phyloP scores from a whole-genome alignment of 2,888 invertebrate genomes.

The Mongoloraphidia duomilia region DNA sequence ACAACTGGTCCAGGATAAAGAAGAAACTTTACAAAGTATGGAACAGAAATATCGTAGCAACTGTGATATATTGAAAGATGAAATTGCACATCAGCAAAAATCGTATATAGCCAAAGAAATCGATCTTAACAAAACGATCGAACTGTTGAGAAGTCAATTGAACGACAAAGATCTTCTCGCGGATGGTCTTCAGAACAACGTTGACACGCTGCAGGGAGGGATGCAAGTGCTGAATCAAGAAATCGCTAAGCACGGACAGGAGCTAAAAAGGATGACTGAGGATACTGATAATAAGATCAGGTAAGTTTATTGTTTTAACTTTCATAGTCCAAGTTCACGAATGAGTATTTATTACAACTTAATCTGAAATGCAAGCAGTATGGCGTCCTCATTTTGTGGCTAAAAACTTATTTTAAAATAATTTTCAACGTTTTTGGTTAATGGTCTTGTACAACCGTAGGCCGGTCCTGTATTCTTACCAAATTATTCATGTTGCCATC shows the following conservation, averaged over 20 bases:
- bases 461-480: too few relatives aligned
- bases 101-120: constrained; percentile 27
- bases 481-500: too few relatives aligned
- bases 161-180: constrained; percentile 26
- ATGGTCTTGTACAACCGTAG: too few relatives aligned
- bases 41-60: constrained; percentile 43
- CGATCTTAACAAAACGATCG: constrained; percentile 28
- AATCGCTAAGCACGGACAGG: constrained; percentile 26
- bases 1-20: constrained; percentile 45
- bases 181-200: constrained; percentile 29
- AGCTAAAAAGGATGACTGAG: constrained; percentile 23
- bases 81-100: constrained; percentile 28
- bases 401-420: too few relatives aligned
- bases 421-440: too few relatives aligned
- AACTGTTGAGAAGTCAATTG: constrained; percentile 27
- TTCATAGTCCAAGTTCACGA: background rate
- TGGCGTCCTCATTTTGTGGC: too few relatives aligned
- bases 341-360: too few relatives aligned
- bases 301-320: constrained; percentile 22
- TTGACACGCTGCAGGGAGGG: constrained; percentile 30
- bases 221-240: constrained; percentile 30
- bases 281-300: constrained; percentile 31
- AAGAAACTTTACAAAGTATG: constrained; percentile 41
- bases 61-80: constrained; percentile 31
- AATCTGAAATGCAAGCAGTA: too few relatives aligned